A percentile compares a stretch with the other conserved stretches of the same genome.
These are phyloP conservation scores for Wiebesia pumilae DNA, from an alignment of 1,140 invertebrate species.

Conservation along the genomic window DNA sequence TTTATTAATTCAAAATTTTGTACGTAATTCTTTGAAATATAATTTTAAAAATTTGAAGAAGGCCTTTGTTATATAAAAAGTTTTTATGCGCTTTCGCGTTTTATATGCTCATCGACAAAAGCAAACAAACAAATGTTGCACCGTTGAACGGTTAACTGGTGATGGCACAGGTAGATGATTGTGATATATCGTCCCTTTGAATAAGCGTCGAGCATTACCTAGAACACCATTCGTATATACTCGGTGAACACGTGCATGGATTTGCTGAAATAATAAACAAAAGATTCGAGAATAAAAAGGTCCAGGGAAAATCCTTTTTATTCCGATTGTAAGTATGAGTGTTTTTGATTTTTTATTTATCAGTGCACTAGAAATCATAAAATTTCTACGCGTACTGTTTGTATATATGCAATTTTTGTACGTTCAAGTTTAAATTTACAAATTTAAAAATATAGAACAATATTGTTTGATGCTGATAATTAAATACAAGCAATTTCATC, in stretches of 20 bases:
- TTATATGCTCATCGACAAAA: conserved; percentile 6
- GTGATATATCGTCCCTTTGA: conserved; percentile 60
- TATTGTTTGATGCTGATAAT: no score
- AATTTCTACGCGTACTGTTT: background rate
- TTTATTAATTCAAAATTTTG: no score
- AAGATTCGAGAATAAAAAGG: conserved; percentile 38
- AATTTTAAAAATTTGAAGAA: background rate
- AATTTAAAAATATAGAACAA: no score
- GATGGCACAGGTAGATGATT: conserved; percentile 56
- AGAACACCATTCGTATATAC: conserved; percentile 51
- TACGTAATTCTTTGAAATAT: background rate
- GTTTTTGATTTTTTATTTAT: conserved; percentile 46
- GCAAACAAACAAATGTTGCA: conserved; percentile 55
- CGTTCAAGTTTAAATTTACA: background rate
- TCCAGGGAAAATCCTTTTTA: conserved; percentile 17
- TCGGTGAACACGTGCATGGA: conserved; percentile 36
- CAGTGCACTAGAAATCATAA: conserved; percentile 41
- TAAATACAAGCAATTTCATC: no score
- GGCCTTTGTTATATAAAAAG: background rate
- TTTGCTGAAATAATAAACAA: conserved; percentile 46
- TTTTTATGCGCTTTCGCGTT: background rate
- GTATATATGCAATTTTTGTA: no score
- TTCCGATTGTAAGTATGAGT: conserved; percentile 37
- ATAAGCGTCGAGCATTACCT: conserved; percentile 53
- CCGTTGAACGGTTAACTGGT: conserved; percentile 55